Base-by-base conservation (phyloP, 53 echinoderm and acorn worm species). In the Echinarachnius parma region DNA sequence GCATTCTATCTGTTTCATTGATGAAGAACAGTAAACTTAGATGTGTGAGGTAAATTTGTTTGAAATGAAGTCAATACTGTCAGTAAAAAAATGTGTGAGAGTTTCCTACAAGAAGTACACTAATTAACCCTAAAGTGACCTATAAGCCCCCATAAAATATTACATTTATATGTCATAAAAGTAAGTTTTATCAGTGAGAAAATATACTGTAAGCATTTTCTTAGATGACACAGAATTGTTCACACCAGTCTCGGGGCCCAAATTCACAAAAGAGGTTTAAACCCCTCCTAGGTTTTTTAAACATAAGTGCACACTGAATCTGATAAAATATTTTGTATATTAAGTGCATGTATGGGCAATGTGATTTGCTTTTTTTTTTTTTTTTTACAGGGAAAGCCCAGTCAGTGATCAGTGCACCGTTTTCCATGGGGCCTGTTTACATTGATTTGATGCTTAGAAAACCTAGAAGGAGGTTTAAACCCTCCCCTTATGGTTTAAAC, bases 51-150 rank as follows among this genome's bases (percentile, higher is more conserved):
- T 64, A 39, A 39, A 64, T 64, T 64, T 64, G 42, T 64, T 64
- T 64, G 64, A 64, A 64, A 64, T 64, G 64, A 64, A 64, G 45
- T 64, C 64, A 64, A 36, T 46, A 64, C 64, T 39, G 64, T 16
- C 42, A 46, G 64, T 64, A 35, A 64, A 64, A 39, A 39, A 64
- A 21, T 64, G 9, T 19, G 37, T 33, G 34, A 36, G 39, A 31
- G 62, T 61, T 61, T 18, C 33, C 28, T 61, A 61, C 32, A 61
- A 28, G 35, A 30, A 61, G 39, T 39, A 39, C 39, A 39, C 39
- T 39, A 39, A 39, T 59, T 26, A n/a, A 26, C 59, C 59, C 59
- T 59, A 30, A 13, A 59, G 59, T 59, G 59, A 59, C 59, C 59
- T 59, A 59, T 59, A 59, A 28, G 59, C 59, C 59, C 59, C 59